Percentiles rank a stretch among this genome's conserved stretches.
Evolutionary conservation across 2,113 vertebrate species (phyloP).

Genomic region (Hippocampus barbouri): DNA sequence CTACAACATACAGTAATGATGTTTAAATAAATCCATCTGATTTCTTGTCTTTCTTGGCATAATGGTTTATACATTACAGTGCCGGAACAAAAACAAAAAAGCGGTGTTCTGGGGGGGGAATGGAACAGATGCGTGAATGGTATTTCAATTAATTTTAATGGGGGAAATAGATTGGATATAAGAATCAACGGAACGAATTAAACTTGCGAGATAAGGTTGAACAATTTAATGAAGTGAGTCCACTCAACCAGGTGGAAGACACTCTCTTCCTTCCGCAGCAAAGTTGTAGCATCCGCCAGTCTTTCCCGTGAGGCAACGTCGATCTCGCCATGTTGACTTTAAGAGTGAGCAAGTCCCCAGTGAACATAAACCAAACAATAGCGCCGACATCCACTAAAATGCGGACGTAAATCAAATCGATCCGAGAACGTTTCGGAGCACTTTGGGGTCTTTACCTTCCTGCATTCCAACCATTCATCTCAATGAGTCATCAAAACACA

Average conservation of each 20-base stretch:
- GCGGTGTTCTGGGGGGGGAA: too few species aligned
- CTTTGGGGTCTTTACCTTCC: conserved; percentile 8
- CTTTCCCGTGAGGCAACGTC: background rate
- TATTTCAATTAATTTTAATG: background rate
- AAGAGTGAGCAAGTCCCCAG: background rate
- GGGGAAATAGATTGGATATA: background rate
- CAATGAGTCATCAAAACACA: conserved; percentile 50
- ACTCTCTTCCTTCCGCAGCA: background rate
- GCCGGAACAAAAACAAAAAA: too few species aligned
- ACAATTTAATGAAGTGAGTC: background rate
- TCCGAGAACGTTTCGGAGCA: background rate
- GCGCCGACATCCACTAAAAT: background rate
- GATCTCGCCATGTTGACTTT: background rate
- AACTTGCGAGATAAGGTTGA: background rate
- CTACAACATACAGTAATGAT: too few species aligned
- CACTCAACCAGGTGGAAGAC: background rate
- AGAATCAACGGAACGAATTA: background rate
- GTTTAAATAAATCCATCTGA: too few species aligned
- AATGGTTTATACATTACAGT: too few species aligned
- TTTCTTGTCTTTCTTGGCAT: too few species aligned
- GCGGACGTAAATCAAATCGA: background rate
- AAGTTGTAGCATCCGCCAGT: background rate
- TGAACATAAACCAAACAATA: background rate
- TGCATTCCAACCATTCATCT: conserved; percentile 37
- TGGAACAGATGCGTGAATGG: too few species aligned